Evolutionary conservation across 2,888 invertebrate genomes (phyloP), one percentile per base, ranked within the genome.

Genomic region (Acanthacorydalis orientalis): DNA sequence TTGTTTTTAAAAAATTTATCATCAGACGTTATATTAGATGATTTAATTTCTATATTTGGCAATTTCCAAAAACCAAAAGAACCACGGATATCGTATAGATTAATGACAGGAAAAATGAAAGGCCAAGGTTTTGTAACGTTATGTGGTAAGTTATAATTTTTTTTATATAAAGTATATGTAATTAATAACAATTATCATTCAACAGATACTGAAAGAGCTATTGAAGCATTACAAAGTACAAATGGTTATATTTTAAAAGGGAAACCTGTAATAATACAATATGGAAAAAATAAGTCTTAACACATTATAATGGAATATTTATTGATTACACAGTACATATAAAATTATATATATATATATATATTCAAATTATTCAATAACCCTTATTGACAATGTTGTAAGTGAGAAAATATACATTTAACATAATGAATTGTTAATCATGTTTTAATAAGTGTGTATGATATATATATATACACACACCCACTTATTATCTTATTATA

Each of bases 71-170:
- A 68, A 47, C 55, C 64, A n/a, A 51, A 51, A 43, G 47, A 50
- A 49, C 51, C 65, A 34, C 67, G 66, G 32, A 57, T 74, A 3
- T 52, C 51, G 7, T 61, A 62, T 49, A 60, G 66, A 46, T 53
- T 75, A 35, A 65, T 75, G 68, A 62, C 63, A 0, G 76, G 75
- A 1, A 66, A 68, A 49, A 74, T 75, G 74, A 65, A 67, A 50
- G 76, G 76, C 7, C 75, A 76, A 55, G 76, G 75, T 1, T 76
- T 76, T 61, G 65, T 73, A 2, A 63, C 67, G 34, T 74, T 76
- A 54, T 60, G 63, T 57, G 61, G 77, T 76, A 61, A 57, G 57
- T 53, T 34, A 43, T 7, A 37, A 38, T 43, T 32, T 48, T 33
- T 14, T 38, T 34, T 31, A 23, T 44, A 46, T 42, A 33, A 47